Evolutionary conservation across 2,113 vertebrate genomes (phyloP).

Genomic region (Forbesichthys agassizii): DNA sequence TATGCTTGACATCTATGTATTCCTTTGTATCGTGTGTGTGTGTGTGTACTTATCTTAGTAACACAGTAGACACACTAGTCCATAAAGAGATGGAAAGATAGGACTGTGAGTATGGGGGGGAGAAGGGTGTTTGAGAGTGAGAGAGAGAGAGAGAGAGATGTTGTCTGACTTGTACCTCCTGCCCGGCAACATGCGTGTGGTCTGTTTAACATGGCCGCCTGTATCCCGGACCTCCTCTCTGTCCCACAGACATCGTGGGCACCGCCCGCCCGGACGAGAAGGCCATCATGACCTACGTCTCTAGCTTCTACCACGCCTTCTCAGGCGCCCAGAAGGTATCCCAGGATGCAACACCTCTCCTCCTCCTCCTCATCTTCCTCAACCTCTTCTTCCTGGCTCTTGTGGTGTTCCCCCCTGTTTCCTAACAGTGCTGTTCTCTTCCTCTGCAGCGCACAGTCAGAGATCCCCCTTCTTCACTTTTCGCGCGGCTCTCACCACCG

Average conservation of each 20-base stretch:
- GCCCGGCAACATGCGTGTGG: slow-evolving; percentile 46
- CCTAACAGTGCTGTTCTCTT: slow-evolving; percentile 78
- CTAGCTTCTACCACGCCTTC: slow-evolving; percentile 99
- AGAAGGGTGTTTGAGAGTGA: too few species aligned
- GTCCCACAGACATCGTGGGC: slow-evolving; percentile 93
- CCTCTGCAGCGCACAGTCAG: slow-evolving; percentile 72
- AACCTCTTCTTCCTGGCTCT: slow-evolving; percentile 78
- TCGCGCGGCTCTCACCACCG: slow-evolving; percentile 76
- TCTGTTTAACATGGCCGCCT: slow-evolving; percentile 45
- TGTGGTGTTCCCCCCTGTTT: slow-evolving; percentile 80
- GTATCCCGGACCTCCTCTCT: slow-evolving; percentile 33
- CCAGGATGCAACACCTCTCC: slow-evolving; percentile 79
- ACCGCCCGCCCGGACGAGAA: slow-evolving; percentile 98
- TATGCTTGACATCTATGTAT: too few species aligned
- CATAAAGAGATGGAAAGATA: too few species aligned
- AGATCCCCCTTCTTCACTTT: slow-evolving; percentile 69
- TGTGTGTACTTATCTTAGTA: too few species aligned
- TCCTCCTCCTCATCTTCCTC: slow-evolving; percentile 61
- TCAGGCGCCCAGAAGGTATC: slow-evolving; percentile 99
- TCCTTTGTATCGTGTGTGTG: too few species aligned
- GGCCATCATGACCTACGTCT: slow-evolving; percentile 99
- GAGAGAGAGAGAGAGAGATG: background rate
- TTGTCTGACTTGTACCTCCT: slow-evolving; percentile 50
- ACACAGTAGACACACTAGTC: too few species aligned
- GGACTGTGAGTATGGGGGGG: too few species aligned